Evolutionary conservation across 2,797 vertebrate species (phyloP), one percentile per base, ranked within the genome.

Genomic region (Scolopax bukidnonensis): DNA sequence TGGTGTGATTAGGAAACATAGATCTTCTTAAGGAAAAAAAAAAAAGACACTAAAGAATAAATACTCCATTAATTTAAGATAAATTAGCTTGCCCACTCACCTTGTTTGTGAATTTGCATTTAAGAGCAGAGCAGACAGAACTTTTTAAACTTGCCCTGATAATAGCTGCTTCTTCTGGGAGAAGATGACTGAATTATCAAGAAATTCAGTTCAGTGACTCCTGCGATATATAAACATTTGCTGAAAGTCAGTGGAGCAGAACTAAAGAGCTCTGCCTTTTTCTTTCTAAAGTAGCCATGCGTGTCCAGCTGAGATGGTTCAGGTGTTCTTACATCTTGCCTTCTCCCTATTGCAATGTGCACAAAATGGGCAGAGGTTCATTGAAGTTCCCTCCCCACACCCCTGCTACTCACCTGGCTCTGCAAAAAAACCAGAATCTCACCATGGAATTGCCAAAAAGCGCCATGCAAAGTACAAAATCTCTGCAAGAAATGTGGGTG

Each of bases 221-320:
- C n/a, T 87, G 54, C 68, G 57, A 38, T 84, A 41, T 85, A 70
- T 87, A 89, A 96, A 86, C 53, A 71, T 95, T 93, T 95, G 53
- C 87, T 80, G 30, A 56, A 93, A 82, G 56, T 93, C 92, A 87
- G 64, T 92, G 51, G 82, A 93, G 82, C 83, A 94, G 74, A 95
- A 88, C 79, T 95, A 71, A 84, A 84, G 86, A 77, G 61, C 71
- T 9, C 6, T 69, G 54, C 33, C 28, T 96, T 94, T 84, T 90
- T 59, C 79, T 89, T 86, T 84, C 77, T 81, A 16, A 79, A 64
- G 64, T 11, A 88, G 32, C 48, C 2, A 0, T 68, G 48, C 53
- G 8, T 84, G 57, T 90, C 71, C 40, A 73, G 5, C 53, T 54
- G 65, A 78, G 73, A 50, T 27, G 73, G 94, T 54, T 64, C 67